These are phyloP conservation scores for Elgaria multicarinata DNA, from an alignment of 2,113 vertebrate species.

Conservation along the genomic window DNA sequence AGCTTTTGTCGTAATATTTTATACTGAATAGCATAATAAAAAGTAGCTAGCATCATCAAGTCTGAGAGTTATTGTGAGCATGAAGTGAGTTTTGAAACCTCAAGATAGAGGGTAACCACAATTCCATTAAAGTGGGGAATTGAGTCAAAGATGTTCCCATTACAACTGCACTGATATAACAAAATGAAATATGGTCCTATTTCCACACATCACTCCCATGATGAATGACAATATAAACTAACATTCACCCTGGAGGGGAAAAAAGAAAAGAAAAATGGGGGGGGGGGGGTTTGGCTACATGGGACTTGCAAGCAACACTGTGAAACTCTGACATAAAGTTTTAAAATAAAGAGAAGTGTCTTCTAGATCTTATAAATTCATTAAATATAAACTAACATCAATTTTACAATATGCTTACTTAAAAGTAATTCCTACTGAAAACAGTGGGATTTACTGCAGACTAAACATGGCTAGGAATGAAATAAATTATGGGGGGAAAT, in stretches of 20 bases:
- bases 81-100: constrained; percentile 75
- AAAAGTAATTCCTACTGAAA: not conserved
- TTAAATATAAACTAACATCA: not conserved
- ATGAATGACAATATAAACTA: constrained; percentile 41
- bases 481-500: not conserved
- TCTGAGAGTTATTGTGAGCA: constrained; percentile 70
- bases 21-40: constrained; percentile 74
- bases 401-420: not conserved
- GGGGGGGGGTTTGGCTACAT: constrained; percentile 24
- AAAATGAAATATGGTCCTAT: constrained; percentile 61
- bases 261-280: constrained; percentile 44
- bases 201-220: constrained; percentile 52
- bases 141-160: constrained; percentile 68
- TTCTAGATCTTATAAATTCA: not conserved
- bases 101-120: constrained; percentile 58
- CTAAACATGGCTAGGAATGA: not conserved
- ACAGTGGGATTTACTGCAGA: not conserved
- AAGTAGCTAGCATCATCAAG: constrained; percentile 71
- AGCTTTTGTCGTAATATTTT: constrained; percentile 70
- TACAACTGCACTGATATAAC: constrained; percentile 48
- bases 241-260: constrained; percentile 27
- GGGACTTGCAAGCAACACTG: constrained; percentile 26
- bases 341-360: constrained; percentile 26
- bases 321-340: constrained; percentile 32
- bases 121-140: constrained; percentile 68